Conservation (phyloP, 2,113 vertebrate species). For the Butorides virescens region DNA sequence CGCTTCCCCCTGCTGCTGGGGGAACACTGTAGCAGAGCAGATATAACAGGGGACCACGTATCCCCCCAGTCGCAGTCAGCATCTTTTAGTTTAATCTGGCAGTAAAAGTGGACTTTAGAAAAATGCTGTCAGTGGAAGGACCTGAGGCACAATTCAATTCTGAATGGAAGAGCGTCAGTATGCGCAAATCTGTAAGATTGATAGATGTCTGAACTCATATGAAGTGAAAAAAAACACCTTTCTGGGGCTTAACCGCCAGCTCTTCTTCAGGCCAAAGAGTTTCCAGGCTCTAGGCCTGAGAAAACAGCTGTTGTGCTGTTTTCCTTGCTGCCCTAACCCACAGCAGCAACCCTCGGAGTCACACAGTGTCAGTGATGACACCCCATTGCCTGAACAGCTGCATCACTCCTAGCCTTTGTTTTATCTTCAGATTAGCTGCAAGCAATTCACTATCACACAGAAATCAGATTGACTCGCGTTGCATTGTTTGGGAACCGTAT, state of each 20-base stretch:
- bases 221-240: not conserved
- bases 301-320: not conserved
- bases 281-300: not conserved
- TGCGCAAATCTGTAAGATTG: rapidly evolving
- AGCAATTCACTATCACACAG: not conserved
- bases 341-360: rapidly evolving
- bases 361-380: rapidly evolving
- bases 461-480: not conserved
- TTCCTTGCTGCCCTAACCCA: not conserved
- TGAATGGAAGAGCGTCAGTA: not conserved
- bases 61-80: not conserved
- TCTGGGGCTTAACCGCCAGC: not conserved
- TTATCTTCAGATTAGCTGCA: not conserved
- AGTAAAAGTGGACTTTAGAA: not conserved
- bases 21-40: not conserved
- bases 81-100: not conserved
- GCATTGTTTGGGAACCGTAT: not conserved
- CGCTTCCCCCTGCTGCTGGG: not conserved
- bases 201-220: no score
- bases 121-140: not conserved
- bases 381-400: not conserved
- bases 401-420: not conserved
- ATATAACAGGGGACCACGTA: rapidly evolving
- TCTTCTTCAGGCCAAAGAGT: not conserved
- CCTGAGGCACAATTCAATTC: not conserved